These are phyloP conservation scores for Eledone cirrhosa DNA, from an alignment of 2,888 invertebrate genomes.

Conservation along the genomic window DNA sequence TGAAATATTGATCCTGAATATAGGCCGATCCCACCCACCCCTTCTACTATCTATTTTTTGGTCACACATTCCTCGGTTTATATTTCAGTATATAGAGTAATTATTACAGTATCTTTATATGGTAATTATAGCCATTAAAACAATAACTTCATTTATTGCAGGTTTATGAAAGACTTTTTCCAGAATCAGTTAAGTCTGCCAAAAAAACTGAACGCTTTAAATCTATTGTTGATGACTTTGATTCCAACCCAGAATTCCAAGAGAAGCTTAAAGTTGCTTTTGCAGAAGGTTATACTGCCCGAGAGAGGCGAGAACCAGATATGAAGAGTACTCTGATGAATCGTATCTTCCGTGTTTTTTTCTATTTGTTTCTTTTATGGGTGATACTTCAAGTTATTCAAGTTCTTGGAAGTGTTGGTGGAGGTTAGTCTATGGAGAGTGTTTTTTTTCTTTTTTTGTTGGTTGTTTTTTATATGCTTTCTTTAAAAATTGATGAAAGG, in stretches of 20 bases:
- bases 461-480: no score
- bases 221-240: conserved; percentile 35
- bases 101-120: no score
- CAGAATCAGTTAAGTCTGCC: conserved; percentile 16
- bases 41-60: no score
- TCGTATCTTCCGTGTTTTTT: conserved; percentile 38
- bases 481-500: no score
- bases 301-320: conserved; percentile 37
- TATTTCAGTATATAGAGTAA: no score
- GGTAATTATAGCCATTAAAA: no score
- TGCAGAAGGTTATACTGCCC: conserved; percentile 56
- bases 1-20: no score
- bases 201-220: conserved; percentile 35
- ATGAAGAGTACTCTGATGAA: conserved; percentile 35
- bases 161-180: conserved; percentile 31
- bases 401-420: conserved; percentile 46
- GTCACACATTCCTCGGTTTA: no score
- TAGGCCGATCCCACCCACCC: no score
- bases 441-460: no score
- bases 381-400: conserved; percentile 45
- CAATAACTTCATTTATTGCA: not conserved
- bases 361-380: conserved; percentile 44
- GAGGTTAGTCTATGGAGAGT: conserved; percentile 40
- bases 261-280: conserved; percentile 47
- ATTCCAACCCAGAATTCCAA: conserved; percentile 39